Evolutionary conservation across 2,113 vertebrate species (phyloP).

Genomic region (Apteryx mantelli): DNA sequence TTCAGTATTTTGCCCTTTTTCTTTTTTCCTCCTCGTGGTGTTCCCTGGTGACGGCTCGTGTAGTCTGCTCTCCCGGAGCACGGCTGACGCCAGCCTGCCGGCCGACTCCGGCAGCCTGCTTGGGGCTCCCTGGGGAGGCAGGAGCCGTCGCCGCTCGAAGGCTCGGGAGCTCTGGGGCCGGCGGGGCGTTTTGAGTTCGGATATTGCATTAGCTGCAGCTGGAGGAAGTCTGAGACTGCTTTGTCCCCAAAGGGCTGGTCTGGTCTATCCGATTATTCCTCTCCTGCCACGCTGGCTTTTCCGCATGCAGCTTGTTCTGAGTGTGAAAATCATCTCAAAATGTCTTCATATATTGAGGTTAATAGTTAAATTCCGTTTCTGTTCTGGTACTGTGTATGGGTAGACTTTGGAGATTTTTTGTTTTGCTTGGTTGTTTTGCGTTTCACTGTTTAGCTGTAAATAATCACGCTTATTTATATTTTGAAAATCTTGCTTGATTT

Average conservation of each 20-base stretch:
- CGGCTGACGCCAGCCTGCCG: rapidly evolving
- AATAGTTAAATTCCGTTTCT: not conserved
- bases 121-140: rapidly evolving
- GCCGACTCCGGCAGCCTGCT: not conserved
- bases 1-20: not conserved
- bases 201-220: not conserved
- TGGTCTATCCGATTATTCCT: not conserved
- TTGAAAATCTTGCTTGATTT: conserved; percentile 66
- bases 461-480: not conserved
- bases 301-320: not conserved
- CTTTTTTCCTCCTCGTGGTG: not conserved
- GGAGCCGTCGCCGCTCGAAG: no score
- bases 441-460: not conserved
- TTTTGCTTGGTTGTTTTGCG: not conserved
- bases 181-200: not conserved
- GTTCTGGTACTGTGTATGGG: not conserved
- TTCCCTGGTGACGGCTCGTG: not conserved
- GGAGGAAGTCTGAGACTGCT: not conserved
- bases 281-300: not conserved
- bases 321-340: not conserved
- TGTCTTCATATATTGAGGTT: not conserved
- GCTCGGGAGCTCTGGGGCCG: not conserved
- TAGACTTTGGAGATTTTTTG: not conserved
- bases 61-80: not conserved
- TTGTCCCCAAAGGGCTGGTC: no score